Evolutionary conservation across 2,113 vertebrate genomes (phyloP), one percentile per base, ranked within the genome.

Genomic region (Pteronura brasiliensis): DNA sequence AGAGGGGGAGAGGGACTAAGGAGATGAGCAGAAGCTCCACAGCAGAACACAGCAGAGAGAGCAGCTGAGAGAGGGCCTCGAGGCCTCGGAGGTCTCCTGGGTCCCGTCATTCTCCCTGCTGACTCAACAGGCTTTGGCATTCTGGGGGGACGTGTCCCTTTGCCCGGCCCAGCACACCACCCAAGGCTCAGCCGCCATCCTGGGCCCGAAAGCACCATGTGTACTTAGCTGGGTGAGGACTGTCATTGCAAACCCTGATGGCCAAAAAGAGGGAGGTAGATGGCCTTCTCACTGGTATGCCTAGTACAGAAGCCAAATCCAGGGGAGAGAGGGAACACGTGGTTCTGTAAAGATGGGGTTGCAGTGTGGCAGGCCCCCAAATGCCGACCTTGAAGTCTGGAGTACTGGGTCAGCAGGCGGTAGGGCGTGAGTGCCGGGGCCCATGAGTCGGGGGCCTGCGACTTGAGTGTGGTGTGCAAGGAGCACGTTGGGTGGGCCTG

Each of bases 391-490:
- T 11, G 17, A 52, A 87, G 31, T 15, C 42, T 61, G 36, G 5
- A 42, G 21, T 39, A 17, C 7, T 14, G n/a, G 31, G 10, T 49
- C 61, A 83, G 1, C 0, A 2, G 69, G 34, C 44, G 27, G 21
- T 18, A 49, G 81, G 61, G 25, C n/a, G 4, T 29, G 47, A 15
- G 29, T 6, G 10, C 39, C 15, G 10, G 29, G 42, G 42, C 27
- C 6, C 0, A 0, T 0, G 1, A 47, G 61, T 34, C 6, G 6
- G 11, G 79, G 74, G 61, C 7, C 0, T 4, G 36, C 20, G 36
- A 89, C 11, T 1, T 6, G 8, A 83, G 36, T 34, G 7, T 89
- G n/a, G 44, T 4, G 2, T 3, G 3, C 0, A 6, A 6, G 0
- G 27, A 39, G 18, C 5, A 3, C 7, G 21, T 47, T 13, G 47